Percentiles rank a stretch among this genome's conserved stretches.
Evolutionary conservation across 53 echinoderm and acorn worm genomes (phyloP).

Genomic region (Pentamera pediparva): DNA sequence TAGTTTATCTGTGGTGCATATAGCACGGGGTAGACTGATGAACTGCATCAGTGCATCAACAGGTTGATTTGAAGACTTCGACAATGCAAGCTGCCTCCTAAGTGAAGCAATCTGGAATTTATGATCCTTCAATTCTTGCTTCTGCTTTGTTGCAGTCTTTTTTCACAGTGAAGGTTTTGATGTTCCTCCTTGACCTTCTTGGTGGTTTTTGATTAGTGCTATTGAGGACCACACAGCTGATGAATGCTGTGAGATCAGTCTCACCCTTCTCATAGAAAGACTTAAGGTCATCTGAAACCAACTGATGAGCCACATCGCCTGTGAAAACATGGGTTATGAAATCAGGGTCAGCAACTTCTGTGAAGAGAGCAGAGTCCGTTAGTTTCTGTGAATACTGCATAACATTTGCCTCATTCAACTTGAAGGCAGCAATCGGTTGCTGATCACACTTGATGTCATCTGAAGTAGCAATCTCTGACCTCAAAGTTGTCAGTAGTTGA

Average conservation of each 20-base stretch:
- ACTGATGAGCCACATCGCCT: not conserved
- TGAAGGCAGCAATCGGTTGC: not conserved
- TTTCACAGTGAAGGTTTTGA: not conserved
- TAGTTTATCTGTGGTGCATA: not conserved
- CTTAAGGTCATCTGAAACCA: not conserved
- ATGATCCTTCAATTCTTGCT: not conserved
- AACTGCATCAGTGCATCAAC: slow-evolving; percentile 15
- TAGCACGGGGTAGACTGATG: slow-evolving; percentile 7
- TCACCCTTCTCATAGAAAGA: not conserved
- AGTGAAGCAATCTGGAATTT: slow-evolving; percentile 15
- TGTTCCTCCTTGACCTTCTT: not conserved
- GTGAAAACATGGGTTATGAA: slow-evolving; percentile 4
- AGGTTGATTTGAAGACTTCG: slow-evolving; percentile 9
- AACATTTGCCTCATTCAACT: not conserved
- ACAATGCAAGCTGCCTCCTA: not conserved
- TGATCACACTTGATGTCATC: not conserved
- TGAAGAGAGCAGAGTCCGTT: not conserved
- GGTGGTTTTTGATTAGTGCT: not conserved
- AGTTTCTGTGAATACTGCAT: not conserved
- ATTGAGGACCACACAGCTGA: not conserved
- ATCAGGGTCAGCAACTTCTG: not conserved
- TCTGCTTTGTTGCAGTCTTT: not conserved
- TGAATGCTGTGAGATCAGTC: slow-evolving; percentile 17
- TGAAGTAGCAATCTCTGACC: not conserved
- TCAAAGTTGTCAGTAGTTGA: not conserved